Base-by-base conservation (phyloP, 2,888 invertebrate genomes). In the Perizoma flavofasciatum region DNA sequence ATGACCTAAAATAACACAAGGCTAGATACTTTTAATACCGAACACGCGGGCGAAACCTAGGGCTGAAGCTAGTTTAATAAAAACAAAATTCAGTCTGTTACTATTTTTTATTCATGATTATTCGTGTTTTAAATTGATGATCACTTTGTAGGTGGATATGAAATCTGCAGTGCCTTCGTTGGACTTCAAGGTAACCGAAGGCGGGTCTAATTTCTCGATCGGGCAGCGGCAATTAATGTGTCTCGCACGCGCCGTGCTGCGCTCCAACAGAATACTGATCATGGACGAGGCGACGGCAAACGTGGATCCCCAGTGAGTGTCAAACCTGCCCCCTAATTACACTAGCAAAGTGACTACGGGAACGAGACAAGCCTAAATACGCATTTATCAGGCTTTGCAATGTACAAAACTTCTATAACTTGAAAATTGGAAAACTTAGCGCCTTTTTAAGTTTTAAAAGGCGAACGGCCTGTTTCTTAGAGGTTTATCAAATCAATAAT, bases 201-300 rank as follows among this genome's bases (percentile, higher is more conserved):
- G 95, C 10, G 96, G 96, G 0, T 85, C 94, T 5, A 96, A 97
- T 81, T 96, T 97, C 78, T 98, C 97, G 62, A 97, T 98, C 8
- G 98, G 98, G 0, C 98, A 98, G 81, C 93, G 97, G 33, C 98
- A 98, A 80, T 85, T 98, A 55, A 95, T 98, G 70, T 98, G 98
- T 78, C 89, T 98, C 64, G 98, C 98, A 0, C 93, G 98, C 58
- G 98, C 98, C 5, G 95, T 98, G 72, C 92, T 98, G 6, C 92
- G 96, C 54, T 95, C 96, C 68, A 98, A 97, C 83, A 95, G 94
- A 75, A 94, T 98, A 72, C 89, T 98, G 8, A 95, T 98, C 72
- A 93, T 98, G 89, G 98, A 98, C 78, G 98, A 98, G 89, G 98
- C 98, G 5, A 98, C 98, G 0, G 98, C 98, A 4, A 98, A 98